Conservation (phyloP, 2,888 invertebrate genomes). For the Apocheima hispidaria region DNA sequence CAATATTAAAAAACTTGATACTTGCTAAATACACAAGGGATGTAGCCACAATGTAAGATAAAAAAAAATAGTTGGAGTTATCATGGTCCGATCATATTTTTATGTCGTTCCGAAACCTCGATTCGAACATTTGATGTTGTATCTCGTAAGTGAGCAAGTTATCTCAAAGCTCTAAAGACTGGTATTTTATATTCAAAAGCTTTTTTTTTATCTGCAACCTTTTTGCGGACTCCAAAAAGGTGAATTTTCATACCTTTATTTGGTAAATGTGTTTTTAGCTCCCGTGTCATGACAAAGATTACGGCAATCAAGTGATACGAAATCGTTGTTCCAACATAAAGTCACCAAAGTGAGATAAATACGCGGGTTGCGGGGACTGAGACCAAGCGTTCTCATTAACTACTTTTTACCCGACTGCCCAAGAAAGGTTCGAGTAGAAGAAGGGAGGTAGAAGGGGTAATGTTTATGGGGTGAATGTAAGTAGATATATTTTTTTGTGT, state of each 20-base stretch:
- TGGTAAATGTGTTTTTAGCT: neutral
- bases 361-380: no score
- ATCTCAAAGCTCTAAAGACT: slow-evolving; percentile 27
- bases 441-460: no score
- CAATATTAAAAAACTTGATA: no score
- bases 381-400: no score
- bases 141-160: slow-evolving; percentile 26
- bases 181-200: slow-evolving; percentile 28
- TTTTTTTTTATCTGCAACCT: slow-evolving; percentile 30
- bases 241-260: slow-evolving; percentile 22
- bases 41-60: no score
- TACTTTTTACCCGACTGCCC: no score
- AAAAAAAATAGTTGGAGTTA: neutral
- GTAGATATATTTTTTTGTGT: no score
- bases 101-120: slow-evolving; percentile 19
- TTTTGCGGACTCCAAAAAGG: slow-evolving; percentile 28
- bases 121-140: slow-evolving; percentile 2
- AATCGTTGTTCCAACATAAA: no score
- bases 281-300: slow-evolving; percentile 16
- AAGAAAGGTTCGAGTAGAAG: no score
- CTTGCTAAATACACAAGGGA: no score
- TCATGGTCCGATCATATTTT: slow-evolving; percentile 9
- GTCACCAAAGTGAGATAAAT: no score
- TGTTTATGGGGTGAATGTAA: no score
- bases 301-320: slow-evolving; percentile 18